Evolutionary conservation across 2,888 invertebrate genomes (phyloP), one percentile per base, ranked within the genome.

Genomic region (Trachelus tabidus): DNA sequence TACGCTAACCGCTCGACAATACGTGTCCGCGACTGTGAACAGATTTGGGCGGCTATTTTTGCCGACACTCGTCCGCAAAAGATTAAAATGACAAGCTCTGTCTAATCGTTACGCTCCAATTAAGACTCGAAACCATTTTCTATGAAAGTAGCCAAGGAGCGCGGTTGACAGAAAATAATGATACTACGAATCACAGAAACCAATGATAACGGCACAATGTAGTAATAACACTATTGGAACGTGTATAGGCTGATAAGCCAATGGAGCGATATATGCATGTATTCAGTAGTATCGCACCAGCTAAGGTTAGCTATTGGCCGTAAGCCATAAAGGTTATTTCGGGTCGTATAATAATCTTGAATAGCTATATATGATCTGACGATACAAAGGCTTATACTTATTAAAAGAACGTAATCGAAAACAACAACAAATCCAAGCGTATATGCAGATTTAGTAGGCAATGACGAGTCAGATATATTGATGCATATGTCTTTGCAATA

Each of bases 401-500:
- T 6, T 15, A 15, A 56, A 6, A 56, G 2, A 56, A 23, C 56
- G 9, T 56, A 56, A 56, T 56, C 2, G 6, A 23, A 23, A 56
- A 56, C 2, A 0, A 56, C 23, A 56, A 56, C 23, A 1, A 56
- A 56, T 9, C 2, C 6, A 56, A 56, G 6, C 56, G 23, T 56
- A 9, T 31, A 31, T 31, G 31, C 23, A 56, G 56, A 23, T 23
- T 4, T 23, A 23, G 9, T 23, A 56, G 23, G 56, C 56, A 56
- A 40, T 40, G 6, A 15, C 40, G 40, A 56, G 56, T 56, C 9
- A 56, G 23, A 56, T 23, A 56, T 74, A 73, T 56, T 73, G 76
- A 73, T 73, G 34, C 75, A 75, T 69, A 69, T 74, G 75, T 31
- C 68, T n/a, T n/a, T 34, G 4, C 68, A 76, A 76, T n/a, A 76